Conservation (phyloP, 1,140 invertebrate species). For the Lanistes nyassanus region DNA sequence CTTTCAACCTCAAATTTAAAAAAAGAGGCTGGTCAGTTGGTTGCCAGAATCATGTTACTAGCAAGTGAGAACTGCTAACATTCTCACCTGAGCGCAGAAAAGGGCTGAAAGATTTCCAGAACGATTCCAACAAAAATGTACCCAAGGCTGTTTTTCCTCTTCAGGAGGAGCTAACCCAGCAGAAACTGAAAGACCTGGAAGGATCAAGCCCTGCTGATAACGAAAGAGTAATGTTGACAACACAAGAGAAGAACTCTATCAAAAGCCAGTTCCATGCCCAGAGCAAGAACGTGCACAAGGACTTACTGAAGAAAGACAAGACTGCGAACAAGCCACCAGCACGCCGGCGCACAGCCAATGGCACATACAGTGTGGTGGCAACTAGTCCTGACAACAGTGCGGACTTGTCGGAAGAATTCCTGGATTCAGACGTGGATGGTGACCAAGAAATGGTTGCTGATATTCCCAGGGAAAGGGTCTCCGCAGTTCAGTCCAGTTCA, state of each 20-base stretch:
- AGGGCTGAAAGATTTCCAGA: neutral
- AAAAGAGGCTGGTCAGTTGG: no score
- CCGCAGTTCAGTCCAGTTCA: neutral
- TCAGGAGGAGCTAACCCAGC: constrained; percentile 33
- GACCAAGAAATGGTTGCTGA: constrained; percentile 21
- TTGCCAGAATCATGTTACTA: no score
- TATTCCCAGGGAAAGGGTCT: constrained; percentile 1
- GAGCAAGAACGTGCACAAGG: constrained; percentile 43
- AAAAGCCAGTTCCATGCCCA: constrained; percentile 41
- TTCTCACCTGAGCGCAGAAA: neutral
- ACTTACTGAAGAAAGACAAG: constrained; percentile 35
- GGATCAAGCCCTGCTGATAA: constrained; percentile 10
- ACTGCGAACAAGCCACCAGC: neutral
- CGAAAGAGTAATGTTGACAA: constrained; percentile 32
- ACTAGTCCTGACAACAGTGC: constrained; percentile 31
- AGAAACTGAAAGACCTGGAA: constrained; percentile 30
- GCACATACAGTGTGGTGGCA: constrained; percentile 35
- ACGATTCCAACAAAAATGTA: neutral
- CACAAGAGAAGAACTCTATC: constrained; percentile 40
- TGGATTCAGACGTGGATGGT: constrained; percentile 25
- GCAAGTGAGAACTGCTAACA: no score
- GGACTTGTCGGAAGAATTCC: constrained; percentile 39
- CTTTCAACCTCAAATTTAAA: no score
- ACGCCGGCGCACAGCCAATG: constrained; percentile 31
- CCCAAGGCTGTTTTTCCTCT: neutral